Base-by-base conservation (phyloP, 1,140 invertebrate species). In the Heliconius nattereri region DNA sequence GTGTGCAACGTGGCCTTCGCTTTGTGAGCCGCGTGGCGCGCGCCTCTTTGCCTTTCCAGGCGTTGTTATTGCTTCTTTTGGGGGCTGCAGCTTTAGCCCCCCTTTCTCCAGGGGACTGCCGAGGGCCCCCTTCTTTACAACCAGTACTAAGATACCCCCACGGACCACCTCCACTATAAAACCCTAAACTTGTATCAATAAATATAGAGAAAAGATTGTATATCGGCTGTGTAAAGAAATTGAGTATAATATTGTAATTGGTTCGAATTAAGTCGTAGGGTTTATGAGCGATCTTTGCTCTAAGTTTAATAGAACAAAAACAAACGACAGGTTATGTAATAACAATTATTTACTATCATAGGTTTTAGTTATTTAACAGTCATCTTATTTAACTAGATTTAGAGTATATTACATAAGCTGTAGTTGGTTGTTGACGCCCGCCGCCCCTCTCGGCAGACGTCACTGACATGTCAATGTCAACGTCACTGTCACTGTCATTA, bases 11-110 rank as follows among this genome's bases (percentile, higher is more conserved):
- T 87, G 96, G 97, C 83, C 97, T 97, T 86, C 96, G 97, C 71
- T 98, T 98, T 95, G 95, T 99, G 87, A 96, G 97, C 80, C 96
- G 98, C 87, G 98, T 98, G 77, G 95, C 98, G 78, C 95, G 98
- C 88, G 97, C 98, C 52, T 98, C 98, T 19, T 94, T 99, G 80
- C 98, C 98, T 40, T 98, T 99, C 88, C 98, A 98, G 94, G 97
- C 98, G 52, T 94, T 99, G 81, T 97, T 99, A 95, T 95, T 99
- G 85, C 95, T 99, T 78, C 95, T 99, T 85, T 95, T 99, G 85
- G 98, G 98, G 75, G 97, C 98, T 78, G 98, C 98, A 60, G 97
- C 98, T 45, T 95, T 99, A 83, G 96, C 98, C 57, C 98, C 98
- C 73, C 96, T 97, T 87, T 96, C 96, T 83, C 97, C 98, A 93